Evolutionary conservation across 2,797 vertebrate species (phyloP).

Genomic region (Anguilla marmorata): DNA sequence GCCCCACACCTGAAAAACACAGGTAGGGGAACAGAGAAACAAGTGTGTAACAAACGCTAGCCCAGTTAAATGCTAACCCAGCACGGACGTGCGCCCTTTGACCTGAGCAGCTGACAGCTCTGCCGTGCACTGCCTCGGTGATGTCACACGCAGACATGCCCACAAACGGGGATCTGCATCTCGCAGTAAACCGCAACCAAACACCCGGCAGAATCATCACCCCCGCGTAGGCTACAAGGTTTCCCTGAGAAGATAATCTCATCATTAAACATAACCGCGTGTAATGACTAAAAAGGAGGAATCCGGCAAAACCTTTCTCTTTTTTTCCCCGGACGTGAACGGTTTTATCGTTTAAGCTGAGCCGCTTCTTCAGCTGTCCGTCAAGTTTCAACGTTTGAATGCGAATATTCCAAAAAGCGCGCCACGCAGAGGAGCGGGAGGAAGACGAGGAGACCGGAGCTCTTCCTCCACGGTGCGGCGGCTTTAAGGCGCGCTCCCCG

Average conservation of each 20-base stretch:
- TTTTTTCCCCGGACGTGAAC: constrained; percentile 61
- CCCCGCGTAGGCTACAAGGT: constrained; percentile 47
- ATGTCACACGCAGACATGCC: constrained; percentile 26
- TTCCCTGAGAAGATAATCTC: constrained; percentile 61
- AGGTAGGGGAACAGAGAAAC: background rate
- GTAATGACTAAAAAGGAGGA: constrained; percentile 39
- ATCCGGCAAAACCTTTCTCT: constrained; percentile 64
- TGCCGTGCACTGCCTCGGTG: constrained; percentile 32
- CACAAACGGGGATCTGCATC: constrained; percentile 54
- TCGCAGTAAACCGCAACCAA: constrained; percentile 62
- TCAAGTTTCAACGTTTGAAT: constrained; percentile 58
- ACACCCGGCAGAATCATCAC: constrained; percentile 49
- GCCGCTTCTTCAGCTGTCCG: constrained; percentile 63
- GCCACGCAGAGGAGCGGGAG: constrained; percentile 35
- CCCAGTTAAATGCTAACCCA: background rate
- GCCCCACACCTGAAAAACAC: background rate
- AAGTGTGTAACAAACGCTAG: background rate
- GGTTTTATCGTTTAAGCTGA: constrained; percentile 44
- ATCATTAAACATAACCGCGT: constrained; percentile 64
- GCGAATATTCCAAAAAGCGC: constrained; percentile 30
- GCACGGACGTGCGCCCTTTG: background rate
- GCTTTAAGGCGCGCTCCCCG: background rate
- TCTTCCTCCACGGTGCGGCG: background rate
- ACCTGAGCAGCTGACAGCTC: background rate
- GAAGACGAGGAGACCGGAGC: constrained; percentile 51